phyloP scores from a whole-genome alignment of 2,113 vertebrate species.

The Canis aureus region DNA sequence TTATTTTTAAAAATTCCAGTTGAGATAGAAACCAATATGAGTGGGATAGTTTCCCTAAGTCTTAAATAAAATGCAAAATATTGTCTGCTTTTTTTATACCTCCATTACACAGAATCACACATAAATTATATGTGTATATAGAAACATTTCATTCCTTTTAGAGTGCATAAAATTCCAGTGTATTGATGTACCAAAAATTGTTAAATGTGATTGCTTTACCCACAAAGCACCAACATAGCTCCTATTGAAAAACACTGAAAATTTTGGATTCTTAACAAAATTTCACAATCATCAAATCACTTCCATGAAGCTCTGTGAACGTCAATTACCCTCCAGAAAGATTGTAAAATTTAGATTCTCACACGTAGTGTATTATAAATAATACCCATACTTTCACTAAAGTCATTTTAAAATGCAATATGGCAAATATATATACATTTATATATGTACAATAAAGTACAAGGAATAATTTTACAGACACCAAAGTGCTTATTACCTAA shows the following conservation, averaged over 20 bases:
- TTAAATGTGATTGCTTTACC: neutral
- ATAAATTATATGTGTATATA: neutral
- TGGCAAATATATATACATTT: neutral
- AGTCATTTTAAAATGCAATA: neutral
- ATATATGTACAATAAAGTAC: neutral
- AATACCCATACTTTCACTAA: neutral
- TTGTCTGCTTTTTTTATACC: neutral
- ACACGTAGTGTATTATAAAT: neutral
- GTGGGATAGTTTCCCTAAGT: neutral
- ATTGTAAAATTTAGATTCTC: neutral
- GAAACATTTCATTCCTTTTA: neutral
- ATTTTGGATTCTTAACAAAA: constrained; percentile 20
- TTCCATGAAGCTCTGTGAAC: neutral
- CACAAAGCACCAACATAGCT: neutral
- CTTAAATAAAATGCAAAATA: neutral
- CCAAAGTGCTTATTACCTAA: neutral
- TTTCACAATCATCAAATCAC: neutral
- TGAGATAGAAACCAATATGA: neutral
- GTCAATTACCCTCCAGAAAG: neutral
- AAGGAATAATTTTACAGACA: neutral
- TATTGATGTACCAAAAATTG: neutral
- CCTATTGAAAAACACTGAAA: neutral
- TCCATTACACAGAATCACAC: neutral
- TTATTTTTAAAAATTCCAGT: neutral
- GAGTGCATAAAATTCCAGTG: neutral